phyloP scores from a whole-genome alignment of 2,797 vertebrate genomes.

The Loriculus beryllinus region DNA sequence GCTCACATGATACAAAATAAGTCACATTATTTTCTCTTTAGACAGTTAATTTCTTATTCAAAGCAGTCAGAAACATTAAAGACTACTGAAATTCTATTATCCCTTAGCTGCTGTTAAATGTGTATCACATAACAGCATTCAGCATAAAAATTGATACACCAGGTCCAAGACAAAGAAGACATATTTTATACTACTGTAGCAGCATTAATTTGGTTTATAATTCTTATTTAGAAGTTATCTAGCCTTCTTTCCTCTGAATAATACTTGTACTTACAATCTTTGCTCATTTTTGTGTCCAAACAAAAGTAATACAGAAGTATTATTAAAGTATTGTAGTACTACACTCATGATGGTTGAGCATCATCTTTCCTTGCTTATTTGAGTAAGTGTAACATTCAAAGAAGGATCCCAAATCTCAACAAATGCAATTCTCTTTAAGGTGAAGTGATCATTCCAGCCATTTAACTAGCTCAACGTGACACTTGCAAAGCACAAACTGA shows the following conservation, averaged over 20 bases:
- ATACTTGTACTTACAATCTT: neutral
- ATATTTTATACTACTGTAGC: neutral
- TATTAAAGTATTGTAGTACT: neutral
- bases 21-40: neutral
- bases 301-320: neutral
- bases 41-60: neutral
- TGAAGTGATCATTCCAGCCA: neutral
- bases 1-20: neutral
- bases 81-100: neutral
- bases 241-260: neutral
- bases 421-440: neutral
- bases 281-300: neutral
- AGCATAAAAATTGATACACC: neutral
- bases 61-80: neutral
- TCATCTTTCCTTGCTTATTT: neutral
- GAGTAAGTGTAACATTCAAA: neutral
- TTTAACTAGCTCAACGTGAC: neutral
- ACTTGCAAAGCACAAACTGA: neutral
- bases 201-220: neutral
- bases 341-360: neutral
- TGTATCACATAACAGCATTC: neutral
- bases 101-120: neutral
- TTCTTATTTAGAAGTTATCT: neutral
- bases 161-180: neutral
- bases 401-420: neutral